Conservation (phyloP, 2,888 invertebrate species). For the Lepidochrysops patricia region DNA sequence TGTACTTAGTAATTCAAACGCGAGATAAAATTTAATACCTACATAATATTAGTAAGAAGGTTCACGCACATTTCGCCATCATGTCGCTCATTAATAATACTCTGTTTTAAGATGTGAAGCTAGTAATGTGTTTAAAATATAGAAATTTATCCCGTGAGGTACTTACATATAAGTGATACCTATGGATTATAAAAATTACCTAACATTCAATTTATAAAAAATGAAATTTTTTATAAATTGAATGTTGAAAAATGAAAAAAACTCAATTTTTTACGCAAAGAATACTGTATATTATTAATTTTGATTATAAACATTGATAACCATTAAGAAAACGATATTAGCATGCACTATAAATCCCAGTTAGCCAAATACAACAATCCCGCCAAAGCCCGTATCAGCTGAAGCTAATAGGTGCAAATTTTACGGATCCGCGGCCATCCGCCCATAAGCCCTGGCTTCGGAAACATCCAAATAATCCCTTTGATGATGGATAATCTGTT, state of each 20-base stretch:
- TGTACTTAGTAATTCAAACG: neutral
- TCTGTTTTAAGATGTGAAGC: neutral
- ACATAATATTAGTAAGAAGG: neutral
- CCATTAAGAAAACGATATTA: neutral
- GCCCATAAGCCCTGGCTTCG: slow-evolving; percentile 17
- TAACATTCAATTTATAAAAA: too few species aligned
- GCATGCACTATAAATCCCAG: slow-evolving; percentile 10
- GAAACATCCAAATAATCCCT: slow-evolving; percentile 6
- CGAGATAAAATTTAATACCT: neutral
- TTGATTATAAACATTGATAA: neutral
- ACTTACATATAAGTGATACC: too few species aligned
- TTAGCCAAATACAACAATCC: slow-evolving; percentile 24
- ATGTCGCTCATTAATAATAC: neutral
- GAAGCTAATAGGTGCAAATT: slow-evolving; percentile 45
- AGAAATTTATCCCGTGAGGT: too few species aligned
- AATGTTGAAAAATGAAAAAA: too few species aligned
- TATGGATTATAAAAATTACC: too few species aligned
- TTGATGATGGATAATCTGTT: slow-evolving; percentile 10
- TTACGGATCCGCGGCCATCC: slow-evolving; percentile 28
- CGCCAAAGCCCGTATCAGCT: slow-evolving; percentile 38
- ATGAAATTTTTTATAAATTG: too few species aligned
- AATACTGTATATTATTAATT: neutral
- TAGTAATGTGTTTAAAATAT: neutral
- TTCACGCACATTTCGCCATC: too few species aligned
- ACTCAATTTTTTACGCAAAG: too few species aligned